A percentile compares a stretch with the other conserved stretches of the same genome.
These are phyloP conservation scores for Xiphophorus maculatus DNA, from an alignment of 2,113 vertebrate genomes.

Conservation along the genomic window DNA sequence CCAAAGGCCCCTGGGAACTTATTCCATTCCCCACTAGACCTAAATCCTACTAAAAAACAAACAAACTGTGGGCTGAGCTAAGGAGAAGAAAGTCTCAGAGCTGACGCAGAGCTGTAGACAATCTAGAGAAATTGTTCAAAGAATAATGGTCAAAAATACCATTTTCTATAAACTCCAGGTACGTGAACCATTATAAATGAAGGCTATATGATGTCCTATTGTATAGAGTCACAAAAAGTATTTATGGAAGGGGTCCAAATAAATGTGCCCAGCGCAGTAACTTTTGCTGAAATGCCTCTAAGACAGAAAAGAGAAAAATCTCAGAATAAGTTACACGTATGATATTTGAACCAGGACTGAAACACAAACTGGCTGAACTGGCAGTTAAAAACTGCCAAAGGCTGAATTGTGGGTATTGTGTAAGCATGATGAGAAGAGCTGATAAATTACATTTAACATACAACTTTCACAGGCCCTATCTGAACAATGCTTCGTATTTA, in stretches of 20 bases:
- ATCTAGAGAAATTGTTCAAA: not conserved
- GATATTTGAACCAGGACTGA: not conserved
- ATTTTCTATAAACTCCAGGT: not conserved
- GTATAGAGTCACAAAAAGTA: not conserved
- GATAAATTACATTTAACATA: not conserved
- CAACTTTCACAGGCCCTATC: not conserved
- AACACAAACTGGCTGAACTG: not conserved
- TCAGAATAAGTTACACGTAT: no score
- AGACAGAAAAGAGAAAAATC: not conserved
- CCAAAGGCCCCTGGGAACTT: not conserved
- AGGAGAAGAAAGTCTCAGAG: not conserved
- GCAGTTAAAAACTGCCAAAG: conserved; percentile 7
- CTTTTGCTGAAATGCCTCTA: not conserved
- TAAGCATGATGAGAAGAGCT: not conserved
- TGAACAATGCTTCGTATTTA: not conserved
- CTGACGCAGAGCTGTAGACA: no score
- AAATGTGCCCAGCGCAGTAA: not conserved
- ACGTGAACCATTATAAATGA: not conserved
- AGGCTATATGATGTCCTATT: not conserved
- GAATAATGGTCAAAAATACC: not conserved
- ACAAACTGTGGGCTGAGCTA: not conserved
- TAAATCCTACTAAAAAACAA: not conserved
- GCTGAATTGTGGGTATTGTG: not conserved
- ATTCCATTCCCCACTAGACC: not conserved
- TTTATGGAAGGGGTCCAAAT: not conserved